These are phyloP conservation scores for Hypselothyrea guttata DNA, from an alignment of 2,888 invertebrate species.

Conservation along the genomic window DNA sequence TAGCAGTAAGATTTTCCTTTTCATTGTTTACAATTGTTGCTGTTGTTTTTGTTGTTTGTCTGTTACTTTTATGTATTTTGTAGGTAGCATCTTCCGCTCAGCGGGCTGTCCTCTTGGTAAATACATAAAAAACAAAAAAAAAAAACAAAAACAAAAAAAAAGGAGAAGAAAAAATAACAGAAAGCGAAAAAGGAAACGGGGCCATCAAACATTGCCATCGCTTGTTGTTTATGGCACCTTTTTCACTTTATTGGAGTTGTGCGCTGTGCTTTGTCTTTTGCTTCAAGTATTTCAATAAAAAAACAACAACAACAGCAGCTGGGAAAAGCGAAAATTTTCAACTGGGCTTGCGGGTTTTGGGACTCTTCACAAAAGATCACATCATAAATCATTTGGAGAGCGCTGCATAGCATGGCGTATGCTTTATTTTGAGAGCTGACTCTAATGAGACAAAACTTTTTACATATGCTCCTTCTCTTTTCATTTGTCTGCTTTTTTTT, in stretches of 20 bases:
- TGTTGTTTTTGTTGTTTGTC: constrained; percentile 11
- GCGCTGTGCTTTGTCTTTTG: constrained; percentile 47
- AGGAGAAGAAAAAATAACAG: too few relatives aligned
- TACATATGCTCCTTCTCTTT: constrained; percentile 30
- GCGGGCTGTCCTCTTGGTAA: constrained; percentile 33
- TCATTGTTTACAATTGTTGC: constrained; percentile 68
- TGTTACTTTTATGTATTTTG: constrained; percentile 18
- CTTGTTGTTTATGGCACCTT: constrained; percentile 74
- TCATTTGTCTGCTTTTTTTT: background rate
- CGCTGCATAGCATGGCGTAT: background rate
- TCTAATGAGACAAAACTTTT: constrained; percentile 66
- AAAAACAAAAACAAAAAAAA: too few relatives aligned
- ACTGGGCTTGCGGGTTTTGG: constrained; percentile 24
- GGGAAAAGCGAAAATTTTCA: background rate
- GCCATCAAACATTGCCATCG: constrained; percentile 26
- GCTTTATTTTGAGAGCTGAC: constrained; percentile 22
- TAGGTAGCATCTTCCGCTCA: constrained; percentile 34
- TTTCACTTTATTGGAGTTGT: constrained; percentile 76
- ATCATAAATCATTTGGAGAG: constrained; percentile 68
- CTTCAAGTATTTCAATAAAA: constrained; percentile 73
- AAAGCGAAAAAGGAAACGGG: constrained; percentile 2
- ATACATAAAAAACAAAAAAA: constrained; percentile 45
- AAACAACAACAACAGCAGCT: constrained; percentile 19
- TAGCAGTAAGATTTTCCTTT: constrained; percentile 54
- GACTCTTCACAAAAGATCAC: constrained; percentile 22